Evolutionary conservation across 64 coral and sea anemone genomes (phyloP).

Genomic region (Platygyra sinensis): DNA sequence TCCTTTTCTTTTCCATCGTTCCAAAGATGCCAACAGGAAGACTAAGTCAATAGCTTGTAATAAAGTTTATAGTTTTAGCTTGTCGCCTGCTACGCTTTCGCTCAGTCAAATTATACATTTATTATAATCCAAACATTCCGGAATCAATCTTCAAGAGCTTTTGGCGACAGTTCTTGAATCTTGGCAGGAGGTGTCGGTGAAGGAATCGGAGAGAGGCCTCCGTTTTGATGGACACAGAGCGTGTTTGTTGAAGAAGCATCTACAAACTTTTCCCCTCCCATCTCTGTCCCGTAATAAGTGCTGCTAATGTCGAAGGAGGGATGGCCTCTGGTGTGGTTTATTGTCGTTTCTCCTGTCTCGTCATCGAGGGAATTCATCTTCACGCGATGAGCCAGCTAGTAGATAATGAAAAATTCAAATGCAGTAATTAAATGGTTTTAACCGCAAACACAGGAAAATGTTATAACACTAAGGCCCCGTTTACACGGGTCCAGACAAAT

Average conservation of each 20-base stretch:
- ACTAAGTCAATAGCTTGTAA: too few relatives aligned
- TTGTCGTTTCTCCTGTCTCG: background rate
- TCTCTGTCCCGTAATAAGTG: background rate
- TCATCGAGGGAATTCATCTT: background rate
- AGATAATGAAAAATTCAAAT: background rate
- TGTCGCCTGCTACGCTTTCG: background rate
- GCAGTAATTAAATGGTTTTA: background rate
- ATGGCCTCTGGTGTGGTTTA: background rate
- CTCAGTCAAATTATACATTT: background rate
- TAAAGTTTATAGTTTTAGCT: background rate
- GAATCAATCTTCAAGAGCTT: background rate
- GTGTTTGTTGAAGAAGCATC: background rate
- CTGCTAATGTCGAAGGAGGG: background rate
- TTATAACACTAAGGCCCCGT: too few relatives aligned
- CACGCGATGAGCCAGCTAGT: background rate
- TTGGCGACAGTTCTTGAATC: background rate
- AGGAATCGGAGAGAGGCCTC: background rate
- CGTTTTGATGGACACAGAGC: conserved; percentile 12
- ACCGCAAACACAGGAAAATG: background rate
- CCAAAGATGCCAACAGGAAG: too few relatives aligned
- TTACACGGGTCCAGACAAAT: too few relatives aligned
- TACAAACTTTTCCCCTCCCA: background rate
- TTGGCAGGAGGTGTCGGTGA: background rate
- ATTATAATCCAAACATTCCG: too few relatives aligned
- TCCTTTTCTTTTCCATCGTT: too few relatives aligned